Percentiles rank a stretch among this genome's conserved stretches.
phyloP scores from a whole-genome alignment of 2,113 vertebrate genomes.

The Prunella fulvescens region DNA sequence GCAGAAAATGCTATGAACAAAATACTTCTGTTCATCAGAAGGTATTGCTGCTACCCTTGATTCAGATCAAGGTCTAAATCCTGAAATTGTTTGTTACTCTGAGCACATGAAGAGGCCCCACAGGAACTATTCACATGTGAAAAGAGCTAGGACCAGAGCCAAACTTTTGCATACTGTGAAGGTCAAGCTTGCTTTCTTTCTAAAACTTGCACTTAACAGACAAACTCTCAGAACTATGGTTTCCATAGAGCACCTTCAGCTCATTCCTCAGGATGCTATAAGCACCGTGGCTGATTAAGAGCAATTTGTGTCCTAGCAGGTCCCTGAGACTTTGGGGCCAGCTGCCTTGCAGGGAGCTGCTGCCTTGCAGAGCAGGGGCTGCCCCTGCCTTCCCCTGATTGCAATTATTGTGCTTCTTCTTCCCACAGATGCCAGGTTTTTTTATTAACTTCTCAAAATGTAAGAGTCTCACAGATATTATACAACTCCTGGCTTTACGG shows the following conservation, averaged over 20 bases:
- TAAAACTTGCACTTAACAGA: not conserved
- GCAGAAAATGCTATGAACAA: not conserved
- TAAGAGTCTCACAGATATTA: not conserved
- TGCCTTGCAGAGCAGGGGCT: not conserved
- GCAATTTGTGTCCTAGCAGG: not conserved
- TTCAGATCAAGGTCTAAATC: slow-evolving; percentile 26
- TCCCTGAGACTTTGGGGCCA: accelerated
- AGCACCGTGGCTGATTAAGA: not conserved
- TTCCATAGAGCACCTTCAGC: not conserved
- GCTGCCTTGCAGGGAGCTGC: not conserved
- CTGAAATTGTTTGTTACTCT: slow-evolving; percentile 54
- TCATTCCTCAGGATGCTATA: not conserved
- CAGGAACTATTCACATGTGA: slow-evolving; percentile 55
- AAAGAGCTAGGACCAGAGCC: slow-evolving; percentile 54
- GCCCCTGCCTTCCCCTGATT: not conserved
- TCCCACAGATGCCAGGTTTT: not conserved
- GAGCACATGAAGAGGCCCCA: slow-evolving; percentile 52
- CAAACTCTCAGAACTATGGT: not conserved
- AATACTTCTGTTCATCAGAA: not conserved
- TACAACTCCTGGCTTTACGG: not conserved
- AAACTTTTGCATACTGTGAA: slow-evolving; percentile 41
- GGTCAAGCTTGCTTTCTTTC: slow-evolving; percentile 7
- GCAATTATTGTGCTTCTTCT: not conserved
- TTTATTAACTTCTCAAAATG: not conserved
- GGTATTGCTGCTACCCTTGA: not conserved